A percentile compares a stretch with the other conserved stretches of the same genome.
These are phyloP conservation scores for Cremastinae sp. DNA, from an alignment of 2,888 invertebrate species.

Conservation along the genomic window DNA sequence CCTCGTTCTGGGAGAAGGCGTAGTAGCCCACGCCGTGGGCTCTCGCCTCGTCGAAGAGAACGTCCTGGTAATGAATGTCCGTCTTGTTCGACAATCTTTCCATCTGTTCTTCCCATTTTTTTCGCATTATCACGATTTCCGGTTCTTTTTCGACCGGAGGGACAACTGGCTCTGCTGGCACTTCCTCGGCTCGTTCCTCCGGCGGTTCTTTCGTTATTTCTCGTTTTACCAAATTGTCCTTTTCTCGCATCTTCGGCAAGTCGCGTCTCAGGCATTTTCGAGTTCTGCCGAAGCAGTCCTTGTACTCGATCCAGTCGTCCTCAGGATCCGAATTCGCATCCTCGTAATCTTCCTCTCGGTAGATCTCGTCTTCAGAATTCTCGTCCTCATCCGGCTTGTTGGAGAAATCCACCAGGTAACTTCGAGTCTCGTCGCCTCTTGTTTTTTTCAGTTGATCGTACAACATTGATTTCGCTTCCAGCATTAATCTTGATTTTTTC, in stretches of 20 bases:
- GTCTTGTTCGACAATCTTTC: conserved; percentile 86
- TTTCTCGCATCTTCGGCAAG: conserved; percentile 85
- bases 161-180: conserved; percentile 53
- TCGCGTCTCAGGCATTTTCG: conserved; percentile 91
- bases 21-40: conserved; percentile 96
- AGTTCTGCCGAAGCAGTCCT: conserved; percentile 93
- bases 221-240: conserved; percentile 82
- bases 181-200: conserved; percentile 63
- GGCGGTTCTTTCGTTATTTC: conserved; percentile 66
- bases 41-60: conserved; percentile 95
- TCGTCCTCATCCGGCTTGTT: conserved; percentile 71
- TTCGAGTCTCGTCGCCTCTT: conserved; percentile 68
- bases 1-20: conserved; percentile 93
- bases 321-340: conserved; percentile 73
- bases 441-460: conserved; percentile 74
- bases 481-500: conserved; percentile 79
- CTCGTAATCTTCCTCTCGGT: conserved; percentile 67
- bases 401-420: conserved; percentile 76
- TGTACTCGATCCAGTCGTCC: conserved; percentile 90
- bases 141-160: conserved; percentile 69
- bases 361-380: conserved; percentile 61
- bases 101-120: conserved; percentile 94
- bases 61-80: conserved; percentile 94
- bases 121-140: conserved; percentile 85
- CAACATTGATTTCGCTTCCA: conserved; percentile 76